Evolutionary conservation across 2,797 vertebrate species (phyloP), one percentile per base, ranked within the genome.

Genomic region (Ctenopoma kingsleyae): DNA sequence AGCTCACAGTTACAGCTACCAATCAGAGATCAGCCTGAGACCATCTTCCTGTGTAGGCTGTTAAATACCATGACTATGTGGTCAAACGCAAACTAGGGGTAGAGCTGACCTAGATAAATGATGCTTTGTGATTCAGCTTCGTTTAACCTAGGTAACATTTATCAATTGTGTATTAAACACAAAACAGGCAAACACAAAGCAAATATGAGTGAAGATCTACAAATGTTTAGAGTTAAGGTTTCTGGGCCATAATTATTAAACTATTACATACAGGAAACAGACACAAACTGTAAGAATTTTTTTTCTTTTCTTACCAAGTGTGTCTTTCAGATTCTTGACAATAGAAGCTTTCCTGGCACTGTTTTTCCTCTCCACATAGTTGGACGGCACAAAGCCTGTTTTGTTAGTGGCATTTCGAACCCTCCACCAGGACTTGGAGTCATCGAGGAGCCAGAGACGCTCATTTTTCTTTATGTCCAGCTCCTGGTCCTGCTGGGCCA

Each of bases 391-490:
- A 63, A 97, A 97, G 86, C 96, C 96, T 0, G 96, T 97, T 93
- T 96, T 97, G 94, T 97, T 97, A 87, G 94, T 95, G 67, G 96
- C 94, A 71, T 97, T 97, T 67, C 96, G 93, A 56, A 97, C 96
- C 55, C 96, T 93, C 96, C 96, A 97, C 96, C 96, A 97, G 71
- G 96, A 97, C 76, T 97, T 97, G 36, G 96, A 97, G 91, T 97
- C 96, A 11, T 97, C 96, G 27, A 97, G 88, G 30, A 97, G 95
- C 95, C 96, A 96, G 32, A 97, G 94, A 19, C 96, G 94, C 89
- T 97, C 96, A n/a, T 97, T 97, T 87, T 97, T 97, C 91, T 96
- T 97, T 74, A 97, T 97, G 90, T 97, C 96, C 85, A 97, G 90
- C 89, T 97, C 96, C 94, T 97, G 96, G 88, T 97, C 96, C 92